A percentile compares a stretch with the other conserved stretches of the same genome.
Evolutionary conservation across 2,888 invertebrate genomes (phyloP).

Genomic region (Criorhina ranunculi): DNA sequence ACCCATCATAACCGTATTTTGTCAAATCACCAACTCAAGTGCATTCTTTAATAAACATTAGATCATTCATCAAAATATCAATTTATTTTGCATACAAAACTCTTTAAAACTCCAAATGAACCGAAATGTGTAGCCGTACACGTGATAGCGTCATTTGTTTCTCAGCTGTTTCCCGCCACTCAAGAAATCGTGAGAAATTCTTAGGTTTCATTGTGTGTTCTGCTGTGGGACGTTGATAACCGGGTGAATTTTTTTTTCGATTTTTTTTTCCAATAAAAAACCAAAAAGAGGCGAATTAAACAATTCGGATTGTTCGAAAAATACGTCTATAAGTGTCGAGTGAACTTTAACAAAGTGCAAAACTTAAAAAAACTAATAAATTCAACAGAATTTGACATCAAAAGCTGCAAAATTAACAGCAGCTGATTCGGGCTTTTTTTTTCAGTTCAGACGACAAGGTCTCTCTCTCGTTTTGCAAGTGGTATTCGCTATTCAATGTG

Average conservation of each 20-base stretch:
- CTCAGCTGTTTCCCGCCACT: conserved; percentile 77
- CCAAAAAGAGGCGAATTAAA: conserved; percentile 21
- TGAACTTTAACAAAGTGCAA: conserved; percentile 27
- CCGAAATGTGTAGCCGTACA: conserved; percentile 68
- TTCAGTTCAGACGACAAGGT: conserved; percentile 30
- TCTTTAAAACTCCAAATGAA: conserved; percentile 12
- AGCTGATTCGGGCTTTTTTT: conserved; percentile 68
- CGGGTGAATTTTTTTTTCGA: conserved; percentile 50
- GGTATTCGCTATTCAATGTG: conserved; percentile 51
- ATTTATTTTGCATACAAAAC: conserved; percentile 24
- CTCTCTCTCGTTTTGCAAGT: conserved; percentile 67
- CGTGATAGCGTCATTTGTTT: conserved; percentile 72
- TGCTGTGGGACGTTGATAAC: conserved; percentile 68
- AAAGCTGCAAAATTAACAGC: conserved; percentile 60
- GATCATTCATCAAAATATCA: background rate
- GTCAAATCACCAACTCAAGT: conserved; percentile 1
- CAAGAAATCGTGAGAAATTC: conserved; percentile 69
- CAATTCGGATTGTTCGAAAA: conserved; percentile 39
- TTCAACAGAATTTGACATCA: conserved; percentile 42
- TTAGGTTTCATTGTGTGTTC: conserved; percentile 72
- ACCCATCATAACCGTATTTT: conserved; percentile 5
- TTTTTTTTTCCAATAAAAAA: conserved; percentile 25
- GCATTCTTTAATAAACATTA: conserved; percentile 12
- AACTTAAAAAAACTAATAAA: conserved; percentile 17
- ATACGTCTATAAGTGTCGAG: conserved; percentile 30